Evolutionary conservation across 2,888 invertebrate genomes (phyloP), one percentile per base, ranked within the genome.

Genomic region (Colostygia pectinataria): DNA sequence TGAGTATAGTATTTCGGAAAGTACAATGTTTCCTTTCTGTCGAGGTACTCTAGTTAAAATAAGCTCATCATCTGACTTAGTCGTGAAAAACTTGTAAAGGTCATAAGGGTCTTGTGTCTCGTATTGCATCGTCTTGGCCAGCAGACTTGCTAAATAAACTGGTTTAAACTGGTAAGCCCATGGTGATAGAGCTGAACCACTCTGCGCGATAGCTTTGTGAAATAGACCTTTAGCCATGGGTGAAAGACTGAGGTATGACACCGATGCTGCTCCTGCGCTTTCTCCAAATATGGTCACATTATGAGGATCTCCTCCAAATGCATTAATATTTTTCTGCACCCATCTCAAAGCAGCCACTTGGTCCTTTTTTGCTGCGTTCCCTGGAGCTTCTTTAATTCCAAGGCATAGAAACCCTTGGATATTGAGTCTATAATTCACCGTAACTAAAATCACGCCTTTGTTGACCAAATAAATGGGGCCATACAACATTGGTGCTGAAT

Each of bases 261-360:
- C 79, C 0, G 88, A 77, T 0, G 74, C 66, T 0, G 67, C 77
- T 1, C 88, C 88, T 43, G 88, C 88, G 34, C 88, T 88, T 55
- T 87, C 87, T 0, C 88, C 88, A 48, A 87, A 83, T 34, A 86
- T 53, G 0, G 83, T 85, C 0, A 86, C 77, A 15, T 74, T 82
- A 8, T 79, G 71, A 5, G 78, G 74, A 51, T 87, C 79, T 2
- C 86, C 86, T 1, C 85, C 86, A 46, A 86, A 83, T 1, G 63
- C 67, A 15, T 41, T 57, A 1, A 85, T 83, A 56, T 87, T 85
- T 18, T 54, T 69, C 46, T 71, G 66, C 2, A 86, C 66, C 86
- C 86, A 87, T 54, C 61, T 76, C 12, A 87, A 49, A 3, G 83
- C 84, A 14, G 82, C 81, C 0, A 80, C 80, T 50, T 83, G 81